Evolutionary conservation across 2,888 invertebrate species (phyloP).

Genomic region (Rotaria magnacalcarata): DNA sequence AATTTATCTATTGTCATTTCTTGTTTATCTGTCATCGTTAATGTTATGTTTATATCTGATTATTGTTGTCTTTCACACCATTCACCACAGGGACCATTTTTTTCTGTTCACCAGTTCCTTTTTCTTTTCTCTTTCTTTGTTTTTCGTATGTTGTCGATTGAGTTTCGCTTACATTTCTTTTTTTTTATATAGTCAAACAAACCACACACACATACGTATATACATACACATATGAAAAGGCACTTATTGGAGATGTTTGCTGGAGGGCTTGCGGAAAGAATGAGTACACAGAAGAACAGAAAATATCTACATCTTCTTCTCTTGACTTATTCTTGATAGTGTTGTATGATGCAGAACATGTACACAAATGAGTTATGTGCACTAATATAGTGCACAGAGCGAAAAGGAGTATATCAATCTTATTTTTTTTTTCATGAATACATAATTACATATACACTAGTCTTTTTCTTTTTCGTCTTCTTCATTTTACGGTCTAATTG

Average conservation of each 20-base stretch:
- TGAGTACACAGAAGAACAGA: background rate
- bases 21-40: background rate
- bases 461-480: background rate
- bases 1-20: background rate
- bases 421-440: background rate
- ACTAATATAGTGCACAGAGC: background rate
- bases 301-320: slow-evolving; percentile 5
- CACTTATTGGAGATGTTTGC: slow-evolving; percentile 18
- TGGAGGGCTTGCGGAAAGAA: background rate
- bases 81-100: background rate
- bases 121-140: background rate
- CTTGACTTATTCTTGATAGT: slow-evolving; percentile 12
- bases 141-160: background rate
- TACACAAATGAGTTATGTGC: slow-evolving; percentile 1
- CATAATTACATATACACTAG: background rate
- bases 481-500: slow-evolving; percentile 29
- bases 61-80: background rate
- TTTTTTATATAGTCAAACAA: background rate
- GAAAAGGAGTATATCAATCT: background rate
- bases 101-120: background rate
- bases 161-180: slow-evolving; percentile 5
- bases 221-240: slow-evolving; percentile 3
- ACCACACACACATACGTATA: background rate
- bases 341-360: background rate
- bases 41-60: slow-evolving; percentile 13